phyloP scores from a whole-genome alignment of 2,113 vertebrate genomes.

The Austrofundulus limnaeus region DNA sequence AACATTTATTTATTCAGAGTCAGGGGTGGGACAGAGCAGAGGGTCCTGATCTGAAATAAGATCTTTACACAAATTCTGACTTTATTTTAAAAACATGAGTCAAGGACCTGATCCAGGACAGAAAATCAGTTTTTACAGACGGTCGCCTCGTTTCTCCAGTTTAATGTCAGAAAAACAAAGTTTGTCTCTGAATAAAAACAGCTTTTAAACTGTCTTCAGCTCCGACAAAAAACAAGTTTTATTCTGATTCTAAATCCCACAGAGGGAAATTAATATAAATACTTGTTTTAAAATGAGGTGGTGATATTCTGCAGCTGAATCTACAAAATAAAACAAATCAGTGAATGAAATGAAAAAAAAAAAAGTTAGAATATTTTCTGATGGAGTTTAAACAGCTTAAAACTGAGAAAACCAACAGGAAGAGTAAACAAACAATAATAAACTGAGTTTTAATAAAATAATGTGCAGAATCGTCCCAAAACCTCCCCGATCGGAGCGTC shows the following conservation, averaged over 20 bases:
- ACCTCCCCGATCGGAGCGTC: constrained; percentile 52
- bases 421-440: constrained; percentile 37
- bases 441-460: constrained; percentile 50
- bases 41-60: constrained; percentile 42
- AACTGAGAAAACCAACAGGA: no score
- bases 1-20: constrained; percentile 59
- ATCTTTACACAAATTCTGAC: constrained; percentile 10
- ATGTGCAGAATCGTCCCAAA: constrained; percentile 42
- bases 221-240: no score
- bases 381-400: constrained; percentile 2
- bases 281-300: constrained; percentile 69
- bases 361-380: neutral
- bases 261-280: constrained; percentile 81
- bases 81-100: no score
- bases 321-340: neutral
- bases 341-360: neutral
- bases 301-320: constrained; percentile 43
- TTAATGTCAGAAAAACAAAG: constrained; percentile 20
- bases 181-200: constrained; percentile 38
- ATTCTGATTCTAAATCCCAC: constrained; percentile 75
- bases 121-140: no score
- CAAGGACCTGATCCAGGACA: no score
- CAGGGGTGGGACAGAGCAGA: constrained; percentile 37
- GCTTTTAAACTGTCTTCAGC: constrained; percentile 2
- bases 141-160: neutral